Base-by-base conservation (phyloP, 2,888 invertebrate species). In the Drosophila lacicola region DNA sequence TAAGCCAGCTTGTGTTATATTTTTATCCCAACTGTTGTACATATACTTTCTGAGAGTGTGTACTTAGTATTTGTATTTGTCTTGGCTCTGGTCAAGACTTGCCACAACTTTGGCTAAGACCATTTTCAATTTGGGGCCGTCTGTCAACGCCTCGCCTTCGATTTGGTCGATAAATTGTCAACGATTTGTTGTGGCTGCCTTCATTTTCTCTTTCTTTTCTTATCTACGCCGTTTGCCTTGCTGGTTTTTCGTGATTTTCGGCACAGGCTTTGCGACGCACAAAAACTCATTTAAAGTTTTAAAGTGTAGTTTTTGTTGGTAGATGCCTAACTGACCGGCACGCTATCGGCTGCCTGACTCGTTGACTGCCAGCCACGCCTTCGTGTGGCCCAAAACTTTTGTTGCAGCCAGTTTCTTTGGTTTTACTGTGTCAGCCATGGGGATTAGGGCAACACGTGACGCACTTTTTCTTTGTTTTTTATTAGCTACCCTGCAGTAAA, bases 241-340 rank as follows among this genome's bases (percentile, higher is more conserved):
- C 44, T 51, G 21, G 39, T 37, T 58, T 73, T 64, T 19, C 11
- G 42, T 65, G 61, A 65, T 74, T 68, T 62, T 82, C 47, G 63
- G 64, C 54, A 42, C 21, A 66, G 80, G 86, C 70, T 81, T 81
- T 80, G 62, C 46, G 44, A 58, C 72, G 45, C 75, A 68, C 47
- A 67, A 79, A 84, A 84, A 80, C 83, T 84, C 88, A 84, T 84
- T 84, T 84, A 86, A 83, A 84, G 87, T 84, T 84, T 73, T 70
- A 88, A 88, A 88, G 88, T 86, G 88, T 78, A 64, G 79, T 72
- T 71, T 68, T 65, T 74, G 53, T 67, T 86, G 81, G 73, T 82
- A 79, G 70, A 86, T 86, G 67, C 53, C 63, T 54, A 47, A 62
- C 77, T 49, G 53, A 55, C 54, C 54, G 69, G 29, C 29, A 13